phyloP scores from a whole-genome alignment of 2,797 vertebrate genomes.

The Luscinia megarhynchos region DNA sequence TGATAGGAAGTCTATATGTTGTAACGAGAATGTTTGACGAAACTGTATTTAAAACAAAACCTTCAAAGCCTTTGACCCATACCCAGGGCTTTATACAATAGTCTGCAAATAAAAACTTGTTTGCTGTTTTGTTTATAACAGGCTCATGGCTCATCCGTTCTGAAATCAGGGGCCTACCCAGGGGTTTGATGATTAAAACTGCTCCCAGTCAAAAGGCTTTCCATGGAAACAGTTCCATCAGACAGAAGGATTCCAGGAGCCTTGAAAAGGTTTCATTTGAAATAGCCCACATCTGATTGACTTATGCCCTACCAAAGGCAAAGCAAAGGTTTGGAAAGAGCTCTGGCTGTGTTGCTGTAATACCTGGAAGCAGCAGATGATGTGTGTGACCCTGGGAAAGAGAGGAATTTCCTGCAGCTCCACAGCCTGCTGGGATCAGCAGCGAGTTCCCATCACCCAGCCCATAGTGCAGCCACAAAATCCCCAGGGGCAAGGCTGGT shows the following conservation, averaged over 20 bases:
- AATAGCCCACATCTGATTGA: neutral
- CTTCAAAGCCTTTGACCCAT: slow-evolving; percentile 3
- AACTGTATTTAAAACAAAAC: neutral
- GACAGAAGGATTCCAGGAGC: neutral
- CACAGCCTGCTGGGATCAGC: rapidly evolving
- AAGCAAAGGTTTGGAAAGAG: neutral
- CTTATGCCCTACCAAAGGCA: neutral
- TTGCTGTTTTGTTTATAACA: neutral
- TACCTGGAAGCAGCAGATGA: neutral
- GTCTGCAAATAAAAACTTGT: neutral
- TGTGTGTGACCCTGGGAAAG: neutral
- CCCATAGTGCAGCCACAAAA: neutral
- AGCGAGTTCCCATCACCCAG: neutral
- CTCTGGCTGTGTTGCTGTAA: neutral
- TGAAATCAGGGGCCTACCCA: neutral
- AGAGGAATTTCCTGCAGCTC: neutral
- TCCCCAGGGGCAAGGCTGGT: rapidly evolving
- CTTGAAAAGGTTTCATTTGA: neutral
- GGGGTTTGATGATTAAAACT: neutral
- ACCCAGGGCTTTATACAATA: neutral
- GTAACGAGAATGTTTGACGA: neutral
- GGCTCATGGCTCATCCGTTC: neutral
- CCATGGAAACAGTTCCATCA: neutral
- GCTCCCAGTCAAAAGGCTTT: neutral
- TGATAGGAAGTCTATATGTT: neutral